Conservation (phyloP, 2,113 vertebrate species). For the Coptodon rendalli region DNA sequence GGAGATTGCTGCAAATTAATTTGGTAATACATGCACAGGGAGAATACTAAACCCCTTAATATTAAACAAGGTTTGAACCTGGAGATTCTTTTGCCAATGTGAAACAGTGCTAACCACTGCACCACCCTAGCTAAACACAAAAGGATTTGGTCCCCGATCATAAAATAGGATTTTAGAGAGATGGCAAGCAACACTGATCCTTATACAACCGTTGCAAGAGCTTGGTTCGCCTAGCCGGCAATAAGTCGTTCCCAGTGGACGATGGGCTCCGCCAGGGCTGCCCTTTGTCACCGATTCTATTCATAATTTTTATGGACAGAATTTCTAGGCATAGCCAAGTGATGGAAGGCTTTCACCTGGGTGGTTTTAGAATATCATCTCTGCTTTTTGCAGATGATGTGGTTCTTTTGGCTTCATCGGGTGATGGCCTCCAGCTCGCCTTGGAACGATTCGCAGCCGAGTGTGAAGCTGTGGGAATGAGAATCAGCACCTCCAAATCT, state of each 20-base stretch:
- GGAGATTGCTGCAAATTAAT: not conserved
- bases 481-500: not conserved
- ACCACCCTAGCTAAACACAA: not conserved
- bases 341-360: not conserved
- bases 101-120: not conserved
- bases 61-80: not conserved
- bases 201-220: not conserved
- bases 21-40: not conserved
- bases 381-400: not conserved
- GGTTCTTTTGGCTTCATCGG: accelerated
- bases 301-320: not conserved
- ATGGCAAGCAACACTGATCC: not conserved
- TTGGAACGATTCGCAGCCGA: accelerated
- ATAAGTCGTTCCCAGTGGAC: not conserved
- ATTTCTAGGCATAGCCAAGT: not conserved
- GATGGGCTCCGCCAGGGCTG: not conserved
- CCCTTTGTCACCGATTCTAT: not conserved
- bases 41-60: not conserved
- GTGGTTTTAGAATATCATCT: not conserved
- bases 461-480: accelerated
- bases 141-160: not conserved
- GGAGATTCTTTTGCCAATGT: not conserved
- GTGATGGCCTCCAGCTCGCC: not conserved
- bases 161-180: not conserved
- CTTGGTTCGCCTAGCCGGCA: accelerated